Evolutionary conservation across 2,113 vertebrate species (phyloP).

Genomic region (Equus quagga): DNA sequence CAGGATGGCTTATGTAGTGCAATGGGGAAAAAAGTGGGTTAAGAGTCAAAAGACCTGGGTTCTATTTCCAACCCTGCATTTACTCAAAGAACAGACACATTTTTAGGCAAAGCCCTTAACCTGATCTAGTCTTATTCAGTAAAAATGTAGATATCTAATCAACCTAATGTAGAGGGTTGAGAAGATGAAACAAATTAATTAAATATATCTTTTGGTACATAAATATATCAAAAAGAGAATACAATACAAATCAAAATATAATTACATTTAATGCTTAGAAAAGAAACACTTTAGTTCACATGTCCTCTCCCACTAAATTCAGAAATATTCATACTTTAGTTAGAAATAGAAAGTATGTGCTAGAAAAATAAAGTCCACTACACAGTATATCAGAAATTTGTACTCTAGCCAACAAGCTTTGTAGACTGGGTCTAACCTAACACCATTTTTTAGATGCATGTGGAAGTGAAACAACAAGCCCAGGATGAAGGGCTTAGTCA

Average conservation of each 20-base stretch:
- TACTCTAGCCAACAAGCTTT: background rate
- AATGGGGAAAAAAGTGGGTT: background rate
- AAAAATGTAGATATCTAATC: background rate
- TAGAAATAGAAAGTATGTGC: conserved; percentile 67
- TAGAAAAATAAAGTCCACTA: conserved; percentile 46
- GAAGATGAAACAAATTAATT: background rate
- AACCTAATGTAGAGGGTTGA: background rate
- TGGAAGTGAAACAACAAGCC: conserved; percentile 9
- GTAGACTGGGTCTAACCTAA: background rate
- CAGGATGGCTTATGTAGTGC: background rate
- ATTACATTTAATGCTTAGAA: background rate
- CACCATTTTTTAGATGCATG: background rate
- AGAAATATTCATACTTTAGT: conserved; percentile 54
- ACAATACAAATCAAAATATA: conserved; percentile 1
- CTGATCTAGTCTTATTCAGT: background rate
- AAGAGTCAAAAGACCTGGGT: background rate
- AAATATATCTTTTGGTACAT: background rate
- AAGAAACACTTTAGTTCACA: conserved; percentile 13
- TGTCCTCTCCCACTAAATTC: background rate
- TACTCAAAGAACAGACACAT: background rate
- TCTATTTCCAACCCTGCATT: background rate
- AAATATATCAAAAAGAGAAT: background rate
- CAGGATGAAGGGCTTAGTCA: background rate
- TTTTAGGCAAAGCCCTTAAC: background rate
- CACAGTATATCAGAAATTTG: conserved; percentile 53